Evolutionary conservation across 1,140 invertebrate species (phyloP), one percentile per base, ranked within the genome.

Genomic region (Holotrichia oblita): DNA sequence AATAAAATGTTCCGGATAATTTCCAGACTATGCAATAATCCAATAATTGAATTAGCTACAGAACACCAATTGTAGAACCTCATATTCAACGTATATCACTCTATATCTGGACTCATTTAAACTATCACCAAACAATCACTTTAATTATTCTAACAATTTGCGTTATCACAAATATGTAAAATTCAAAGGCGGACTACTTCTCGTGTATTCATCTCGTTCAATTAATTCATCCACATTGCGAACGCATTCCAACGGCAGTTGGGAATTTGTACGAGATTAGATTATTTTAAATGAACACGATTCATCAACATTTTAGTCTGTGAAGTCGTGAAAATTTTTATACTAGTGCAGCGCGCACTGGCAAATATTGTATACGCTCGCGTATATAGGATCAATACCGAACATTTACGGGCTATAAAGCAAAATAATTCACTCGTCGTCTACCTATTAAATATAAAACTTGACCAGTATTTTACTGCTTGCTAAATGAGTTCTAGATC

Each of bases 241-340:
- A 34, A 69, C 22, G 22, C 61, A 69, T 69, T 69, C 22, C 61
- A 7, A 3, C 8, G 2, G 22, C 4, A 0, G 20, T 7, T 8
- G 17, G 61, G 61, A 69, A 69, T 69, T 17, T 27, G 6, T 27
- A 22, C 61, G 61, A 69, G 61, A 69, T 69, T 17, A 69, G 22
- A 69, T 69, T 69, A 69, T 69, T 69, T 69, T 69, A 69, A 69
- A 69, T 69, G 20, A 69, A 69, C 61, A 69, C 22, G 61, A 27
- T 69, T 69, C 61, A 69, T 69, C 27, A 69, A 34, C 20, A 22
- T 69, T 69, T 27, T 14, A 69, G 27, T n/a, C 22, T 20, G 61
- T 69, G 8, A 22, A 69, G 27, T 34, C 27, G 61, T 55, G 61
- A 69, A n/a, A 34, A 69, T 27, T 24, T 69, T 27, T 27, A 34